Evolutionary conservation across 2,888 invertebrate genomes (phyloP).

Genomic region (Acronicta psi): DNA sequence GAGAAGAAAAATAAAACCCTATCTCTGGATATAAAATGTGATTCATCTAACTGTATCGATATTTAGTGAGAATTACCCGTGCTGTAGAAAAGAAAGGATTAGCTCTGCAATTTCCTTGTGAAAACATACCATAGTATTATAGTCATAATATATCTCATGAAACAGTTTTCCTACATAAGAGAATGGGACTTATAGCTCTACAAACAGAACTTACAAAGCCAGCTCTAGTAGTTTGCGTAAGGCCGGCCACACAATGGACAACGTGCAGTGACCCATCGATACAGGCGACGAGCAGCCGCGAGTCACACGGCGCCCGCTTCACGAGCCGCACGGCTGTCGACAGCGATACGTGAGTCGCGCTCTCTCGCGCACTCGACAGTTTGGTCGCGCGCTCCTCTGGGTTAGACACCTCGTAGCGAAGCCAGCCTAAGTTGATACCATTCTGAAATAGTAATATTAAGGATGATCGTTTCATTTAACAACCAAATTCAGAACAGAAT

Average conservation of each 20-base stretch:
- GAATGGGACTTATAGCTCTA: too few relatives aligned
- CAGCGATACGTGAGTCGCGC: constrained; percentile 86
- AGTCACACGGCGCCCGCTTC: constrained; percentile 89
- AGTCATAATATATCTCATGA: too few relatives aligned
- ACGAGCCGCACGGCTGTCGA: constrained; percentile 83
- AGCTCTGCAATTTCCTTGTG: neutral
- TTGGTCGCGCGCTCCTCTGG: constrained; percentile 89
- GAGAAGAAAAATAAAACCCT: too few relatives aligned
- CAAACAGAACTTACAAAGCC: constrained; percentile 91
- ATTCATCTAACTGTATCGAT: too few relatives aligned
- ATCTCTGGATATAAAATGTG: too few relatives aligned
- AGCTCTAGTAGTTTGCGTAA: constrained; percentile 93
- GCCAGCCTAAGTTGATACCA: constrained; percentile 89
- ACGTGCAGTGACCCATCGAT: constrained; percentile 95
- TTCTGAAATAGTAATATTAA: constrained; percentile 64
- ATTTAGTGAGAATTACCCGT: too few relatives aligned
- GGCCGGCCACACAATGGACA: constrained; percentile 92
- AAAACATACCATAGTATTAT: too few relatives aligned
- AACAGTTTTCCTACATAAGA: too few relatives aligned
- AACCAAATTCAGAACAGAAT: too few relatives aligned
- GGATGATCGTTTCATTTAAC: too few relatives aligned
- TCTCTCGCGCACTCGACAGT: constrained; percentile 85
- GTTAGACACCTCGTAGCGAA: constrained; percentile 91
- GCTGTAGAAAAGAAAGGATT: too few relatives aligned
- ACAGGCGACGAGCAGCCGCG: constrained; percentile 94